Evolutionary conservation across 2,888 invertebrate genomes (phyloP).

Genomic region (Campoletis raptor): DNA sequence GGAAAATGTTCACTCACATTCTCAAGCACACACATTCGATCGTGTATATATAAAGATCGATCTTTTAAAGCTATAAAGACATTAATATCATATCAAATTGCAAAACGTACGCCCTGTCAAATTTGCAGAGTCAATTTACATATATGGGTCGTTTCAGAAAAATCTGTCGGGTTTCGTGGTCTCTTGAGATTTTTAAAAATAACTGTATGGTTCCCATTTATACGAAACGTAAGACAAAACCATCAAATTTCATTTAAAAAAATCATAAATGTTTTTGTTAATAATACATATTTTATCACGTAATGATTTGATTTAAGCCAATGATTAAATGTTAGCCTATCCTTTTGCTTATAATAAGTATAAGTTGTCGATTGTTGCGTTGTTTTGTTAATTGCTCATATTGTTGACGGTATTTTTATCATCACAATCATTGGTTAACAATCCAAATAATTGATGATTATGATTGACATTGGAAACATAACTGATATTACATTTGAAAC

Average conservation of each 20-base stretch:
- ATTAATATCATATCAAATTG: neutral
- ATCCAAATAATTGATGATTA: too few relatives aligned
- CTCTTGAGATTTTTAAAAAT: neutral
- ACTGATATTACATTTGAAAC: too few relatives aligned
- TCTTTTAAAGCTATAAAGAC: constrained; percentile 15
- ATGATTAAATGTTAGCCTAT: neutral
- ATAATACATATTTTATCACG: neutral
- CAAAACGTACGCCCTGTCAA: constrained; percentile 11
- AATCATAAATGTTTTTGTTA: neutral
- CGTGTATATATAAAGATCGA: neutral
- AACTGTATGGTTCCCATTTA: neutral
- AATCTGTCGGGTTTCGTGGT: neutral
- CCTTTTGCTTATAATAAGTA: neutral
- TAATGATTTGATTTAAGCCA: neutral
- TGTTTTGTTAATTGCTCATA: neutral
- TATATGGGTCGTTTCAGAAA: neutral
- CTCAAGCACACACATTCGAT: neutral
- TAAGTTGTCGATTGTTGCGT: neutral
- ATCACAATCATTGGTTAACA: neutral
- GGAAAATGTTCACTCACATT: constrained; percentile 9
- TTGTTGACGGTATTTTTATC: neutral
- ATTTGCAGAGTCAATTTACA: neutral
- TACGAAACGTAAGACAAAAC: neutral
- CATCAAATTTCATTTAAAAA: neutral
- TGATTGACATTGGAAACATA: too few relatives aligned